Percentiles rank a stretch among this genome's conserved stretches.
These are phyloP conservation scores for Dryadula phaetusa DNA, from an alignment of 2,888 invertebrate genomes.

Conservation along the genomic window DNA sequence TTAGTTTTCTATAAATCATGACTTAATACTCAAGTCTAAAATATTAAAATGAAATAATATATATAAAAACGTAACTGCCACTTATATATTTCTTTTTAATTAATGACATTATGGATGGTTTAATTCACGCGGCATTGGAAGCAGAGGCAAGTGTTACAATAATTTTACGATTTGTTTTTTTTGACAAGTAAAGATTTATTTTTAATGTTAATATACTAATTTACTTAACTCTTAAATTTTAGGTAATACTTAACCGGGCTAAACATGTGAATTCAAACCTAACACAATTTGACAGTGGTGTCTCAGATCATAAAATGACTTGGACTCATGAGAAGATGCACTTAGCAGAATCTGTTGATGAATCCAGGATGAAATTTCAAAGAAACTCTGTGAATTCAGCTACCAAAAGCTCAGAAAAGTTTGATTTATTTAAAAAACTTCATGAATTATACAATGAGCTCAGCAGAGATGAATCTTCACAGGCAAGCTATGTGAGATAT, in stretches of 20 bases:
- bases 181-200: slow-evolving; percentile 47
- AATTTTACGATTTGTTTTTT: slow-evolving; percentile 61
- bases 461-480: slow-evolving; percentile 75
- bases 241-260: slow-evolving; percentile 80
- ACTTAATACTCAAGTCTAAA: slow-evolving; percentile 80
- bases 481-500: slow-evolving; percentile 75
- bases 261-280: slow-evolving; percentile 80
- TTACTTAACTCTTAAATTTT: slow-evolving; percentile 53
- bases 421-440: slow-evolving; percentile 81
- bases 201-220: slow-evolving; percentile 35
- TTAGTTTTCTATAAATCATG: slow-evolving; percentile 81
- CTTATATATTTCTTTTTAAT: slow-evolving; percentile 76
- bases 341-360: slow-evolving; percentile 78
- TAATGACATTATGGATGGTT: slow-evolving; percentile 84
- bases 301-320: slow-evolving; percentile 82
- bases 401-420: slow-evolving; percentile 70
- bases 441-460: slow-evolving; percentile 79
- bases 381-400: slow-evolving; percentile 70
- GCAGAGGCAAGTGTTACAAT: slow-evolving; percentile 75
- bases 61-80: slow-evolving; percentile 71
- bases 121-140: slow-evolving; percentile 85
- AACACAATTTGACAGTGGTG: slow-evolving; percentile 78
- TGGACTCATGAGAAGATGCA: slow-evolving; percentile 82
- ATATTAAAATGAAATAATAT: slow-evolving; percentile 76
- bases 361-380: slow-evolving; percentile 78